Base-by-base conservation (phyloP, 2,888 invertebrate genomes). In the Caenorhabditis sp. region DNA sequence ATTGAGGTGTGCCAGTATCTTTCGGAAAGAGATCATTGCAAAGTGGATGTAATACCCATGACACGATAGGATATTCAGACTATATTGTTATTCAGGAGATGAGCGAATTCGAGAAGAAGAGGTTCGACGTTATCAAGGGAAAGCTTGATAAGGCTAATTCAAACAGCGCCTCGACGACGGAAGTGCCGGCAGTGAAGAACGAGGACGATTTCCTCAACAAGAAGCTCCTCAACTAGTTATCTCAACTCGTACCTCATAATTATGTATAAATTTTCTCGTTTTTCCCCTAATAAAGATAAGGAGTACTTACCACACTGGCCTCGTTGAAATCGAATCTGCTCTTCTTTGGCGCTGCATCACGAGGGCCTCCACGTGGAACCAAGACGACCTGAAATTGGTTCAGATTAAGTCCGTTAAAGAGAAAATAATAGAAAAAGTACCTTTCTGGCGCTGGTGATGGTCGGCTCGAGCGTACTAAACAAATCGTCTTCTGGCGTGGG, bases 391-490 rank as follows among this genome's bases (percentile, higher is more conserved):
- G 30, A n/a, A 71, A 53, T 41, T 9, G 9, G 15, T 32, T 26
- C 4, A 8, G 15, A 17, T 17, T 24, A 26, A 61, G 15, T 39
- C 35, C 13, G 50, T 48, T 8, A 59, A 30, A 52, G 20, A 48
- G 9, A 13, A 45, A 39, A 26, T 24, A 63, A 27, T n/a, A 15
- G 11, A 24, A 39, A 2, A 20, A 27, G 11, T 37, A 82, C 85
- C 75, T 83, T 87, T 66, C 85, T 84, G 6, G 85, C 75, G 26
- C 81, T 79, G 41, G 85, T 87, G 45, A 87, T 81, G n/a, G 80
- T 82, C 15, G 87, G 87, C 46, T 79, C 77, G 70, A 87, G 75
- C 8, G 85, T 86, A 46, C 76, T 79, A 75, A 87, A 87, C 56
- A 85, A 80, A 59, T 87, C 86, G 52, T 83, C 84, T 13, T 78